Conservation (phyloP, 2,888 invertebrate species). For the Aradus depressus region DNA sequence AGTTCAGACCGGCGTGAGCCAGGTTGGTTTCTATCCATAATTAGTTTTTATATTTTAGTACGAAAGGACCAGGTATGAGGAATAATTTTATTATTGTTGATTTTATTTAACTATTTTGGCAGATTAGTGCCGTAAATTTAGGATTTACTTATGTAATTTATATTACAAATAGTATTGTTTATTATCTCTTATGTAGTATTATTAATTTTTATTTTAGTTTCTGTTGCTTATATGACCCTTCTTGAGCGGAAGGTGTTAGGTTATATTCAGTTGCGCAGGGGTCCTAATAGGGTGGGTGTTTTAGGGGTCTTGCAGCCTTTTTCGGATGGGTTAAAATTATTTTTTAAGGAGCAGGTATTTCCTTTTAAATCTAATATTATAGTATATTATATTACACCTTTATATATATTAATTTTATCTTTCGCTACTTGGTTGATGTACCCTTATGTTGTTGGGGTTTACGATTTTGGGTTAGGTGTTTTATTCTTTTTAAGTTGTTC, state of each 20-base stretch:
- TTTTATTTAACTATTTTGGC: constrained; percentile 46
- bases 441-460: constrained; percentile 45
- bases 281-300: constrained; percentile 57
- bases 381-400: constrained; percentile 39
- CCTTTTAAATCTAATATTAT: constrained; percentile 48
- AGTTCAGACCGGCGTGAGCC: constrained; percentile 77
- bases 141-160: constrained; percentile 49
- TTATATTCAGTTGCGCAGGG: constrained; percentile 61
- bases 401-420: constrained; percentile 34
- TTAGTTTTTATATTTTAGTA: constrained; percentile 52
- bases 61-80: constrained; percentile 59
- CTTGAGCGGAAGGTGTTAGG: constrained; percentile 59
- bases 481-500: constrained; percentile 55
- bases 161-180: constrained; percentile 45
- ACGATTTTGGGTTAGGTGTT: constrained; percentile 47
- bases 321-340: constrained; percentile 60
- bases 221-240: constrained; percentile 59
- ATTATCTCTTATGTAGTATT: constrained; percentile 42
- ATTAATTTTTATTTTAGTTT: constrained; percentile 49
- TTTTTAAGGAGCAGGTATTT: constrained; percentile 52
- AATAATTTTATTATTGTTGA: constrained; percentile 41
- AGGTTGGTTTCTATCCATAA: constrained; percentile 77
- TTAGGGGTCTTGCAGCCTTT: constrained; percentile 56
- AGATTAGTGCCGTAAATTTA: constrained; percentile 61
- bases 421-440: constrained; percentile 48